Evolutionary conservation across 1,140 invertebrate genomes (phyloP).

Genomic region (Aphelinus atriplicis): DNA sequence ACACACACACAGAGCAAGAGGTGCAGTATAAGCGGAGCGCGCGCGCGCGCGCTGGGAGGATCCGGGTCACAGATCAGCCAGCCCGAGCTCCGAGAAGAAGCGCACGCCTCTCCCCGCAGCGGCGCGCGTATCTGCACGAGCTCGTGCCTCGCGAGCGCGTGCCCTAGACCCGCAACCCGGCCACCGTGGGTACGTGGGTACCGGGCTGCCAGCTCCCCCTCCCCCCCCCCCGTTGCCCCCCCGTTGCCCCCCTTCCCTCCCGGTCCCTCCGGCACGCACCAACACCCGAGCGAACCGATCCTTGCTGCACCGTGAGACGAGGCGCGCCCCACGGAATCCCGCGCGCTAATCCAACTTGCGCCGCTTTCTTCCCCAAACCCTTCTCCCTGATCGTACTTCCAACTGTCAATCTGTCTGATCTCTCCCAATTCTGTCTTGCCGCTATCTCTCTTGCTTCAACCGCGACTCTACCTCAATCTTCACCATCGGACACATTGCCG

Average conservation of each 20-base stretch:
- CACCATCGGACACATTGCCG: no score
- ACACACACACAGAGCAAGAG: constrained; percentile 39
- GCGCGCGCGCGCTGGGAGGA: constrained; percentile 62
- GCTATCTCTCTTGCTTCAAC: no score
- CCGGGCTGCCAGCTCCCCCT: neutral
- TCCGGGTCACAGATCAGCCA: constrained; percentile 67
- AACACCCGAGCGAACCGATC: neutral
- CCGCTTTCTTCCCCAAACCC: no score
- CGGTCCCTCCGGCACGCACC: neutral
- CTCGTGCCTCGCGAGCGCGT: neutral
- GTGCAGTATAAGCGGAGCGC: constrained; percentile 36
- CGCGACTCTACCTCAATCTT: no score
- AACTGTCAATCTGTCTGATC: no score
- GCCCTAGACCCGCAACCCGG: neutral
- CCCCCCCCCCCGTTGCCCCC: neutral
- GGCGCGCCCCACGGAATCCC: neutral
- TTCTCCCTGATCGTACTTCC: no score
- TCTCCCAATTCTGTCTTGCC: no score
- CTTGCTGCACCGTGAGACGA: neutral
- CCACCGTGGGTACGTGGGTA: neutral
- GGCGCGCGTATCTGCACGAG: neutral
- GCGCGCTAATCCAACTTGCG: no score
- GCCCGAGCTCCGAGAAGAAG: constrained; percentile 52
- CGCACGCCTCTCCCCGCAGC: constrained; percentile 31
- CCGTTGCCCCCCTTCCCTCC: no score